Percentiles rank a stretch among this genome's conserved stretches.
phyloP scores from a whole-genome alignment of 2,113 vertebrate genomes.

The Ptychochromis oligacanthus region DNA sequence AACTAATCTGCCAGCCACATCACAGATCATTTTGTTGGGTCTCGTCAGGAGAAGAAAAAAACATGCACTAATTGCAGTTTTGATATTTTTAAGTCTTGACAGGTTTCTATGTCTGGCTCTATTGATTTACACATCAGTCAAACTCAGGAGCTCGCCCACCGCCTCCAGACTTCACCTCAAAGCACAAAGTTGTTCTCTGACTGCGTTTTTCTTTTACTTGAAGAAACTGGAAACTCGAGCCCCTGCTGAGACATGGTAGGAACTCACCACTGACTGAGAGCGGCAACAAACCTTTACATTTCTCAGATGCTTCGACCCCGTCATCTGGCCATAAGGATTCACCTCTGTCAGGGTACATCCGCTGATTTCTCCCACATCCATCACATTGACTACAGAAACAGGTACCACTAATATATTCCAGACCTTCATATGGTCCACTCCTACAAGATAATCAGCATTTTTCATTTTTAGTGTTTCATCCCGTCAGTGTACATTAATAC shows the following conservation, averaged over 20 bases:
- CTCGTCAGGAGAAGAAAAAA: background rate
- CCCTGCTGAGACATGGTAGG: background rate
- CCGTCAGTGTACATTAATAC: background rate
- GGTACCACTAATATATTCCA: background rate
- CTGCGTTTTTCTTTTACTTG: background rate
- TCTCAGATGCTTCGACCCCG: background rate
- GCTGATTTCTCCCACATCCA: background rate
- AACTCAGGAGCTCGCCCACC: background rate
- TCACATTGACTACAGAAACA: background rate
- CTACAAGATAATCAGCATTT: background rate
- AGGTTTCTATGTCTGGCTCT: conserved; percentile 21
- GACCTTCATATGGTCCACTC: background rate
- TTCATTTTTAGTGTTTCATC: conserved; percentile 2
- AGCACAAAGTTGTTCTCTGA: background rate
- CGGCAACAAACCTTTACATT: background rate
- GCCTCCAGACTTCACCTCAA: background rate
- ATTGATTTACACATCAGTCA: conserved; percentile 13
- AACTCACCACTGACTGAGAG: background rate
- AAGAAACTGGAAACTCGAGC: background rate
- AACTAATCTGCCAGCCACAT: background rate
- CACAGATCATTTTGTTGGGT: background rate
- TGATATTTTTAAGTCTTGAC: conserved; percentile 7
- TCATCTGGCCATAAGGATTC: background rate
- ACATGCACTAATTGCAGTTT: background rate
- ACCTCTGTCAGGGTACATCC: background rate